Evolutionary conservation across 2,797 vertebrate genomes (phyloP), one percentile per base, ranked within the genome.

Genomic region (Scolopax bukidnonensis): DNA sequence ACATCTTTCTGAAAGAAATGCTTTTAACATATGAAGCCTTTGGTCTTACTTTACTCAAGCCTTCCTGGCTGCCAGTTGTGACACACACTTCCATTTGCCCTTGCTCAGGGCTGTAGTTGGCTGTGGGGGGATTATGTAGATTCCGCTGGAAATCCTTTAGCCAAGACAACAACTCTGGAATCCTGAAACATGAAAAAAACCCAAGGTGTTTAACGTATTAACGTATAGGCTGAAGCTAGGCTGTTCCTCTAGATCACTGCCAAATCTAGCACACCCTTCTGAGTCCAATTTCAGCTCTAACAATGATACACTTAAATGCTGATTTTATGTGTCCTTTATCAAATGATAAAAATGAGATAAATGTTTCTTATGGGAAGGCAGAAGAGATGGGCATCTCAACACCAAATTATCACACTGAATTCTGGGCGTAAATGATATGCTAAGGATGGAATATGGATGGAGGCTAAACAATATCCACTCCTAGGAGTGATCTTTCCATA

Each of bases 21-120:
- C 23, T 88, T 92, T 28, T 63, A 90, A 73, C 20, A 33, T 9
- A 45, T 7, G 27, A 81, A 71, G 45, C 27, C 91, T 92, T 81
- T 36, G 32, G 28, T 43, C 96, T 96, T 98, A 99, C 99, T 98
- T 99, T 99, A 96, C 98, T 98, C 83, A 99, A 98, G 33, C 99
- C 99, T 74, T 99, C 99, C 96, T 99, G 99, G 97, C 99, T 99
- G 93, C 99, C 99, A 0, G 98, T 98, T 60, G 99, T 99, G 95
- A 99, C 96, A 90, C 99, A 99, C 88, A 99, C 64, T 60, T 99
- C 99, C 99, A 99, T 99, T 95, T 99, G 98, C 60, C 98, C 99
- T 68, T 96, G 96, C 57, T 98, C 98, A 11, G 98, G 95, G 63
- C 96, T 97, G 95, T 98, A 98, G 86, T 23, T n/a, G 63, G 94